A percentile compares a stretch with the other conserved stretches of the same genome.
Evolutionary conservation across 2,797 vertebrate genomes (phyloP).

Genomic region (Danio kyathit): DNA sequence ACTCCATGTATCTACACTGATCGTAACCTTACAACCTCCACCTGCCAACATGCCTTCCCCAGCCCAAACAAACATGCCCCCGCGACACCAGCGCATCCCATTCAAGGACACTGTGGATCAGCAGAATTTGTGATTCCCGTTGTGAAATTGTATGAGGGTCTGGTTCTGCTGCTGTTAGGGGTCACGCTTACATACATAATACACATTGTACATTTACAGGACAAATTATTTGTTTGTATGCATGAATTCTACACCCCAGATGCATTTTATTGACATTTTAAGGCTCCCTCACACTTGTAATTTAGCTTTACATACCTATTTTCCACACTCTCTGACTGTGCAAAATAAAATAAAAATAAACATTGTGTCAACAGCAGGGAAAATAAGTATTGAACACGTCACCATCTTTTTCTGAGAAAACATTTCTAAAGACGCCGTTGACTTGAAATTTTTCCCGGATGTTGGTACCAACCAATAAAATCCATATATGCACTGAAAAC

Average conservation of each 20-base stretch:
- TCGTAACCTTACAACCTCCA: constrained; percentile 33
- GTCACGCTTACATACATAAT: background rate
- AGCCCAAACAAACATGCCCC: constrained; percentile 38
- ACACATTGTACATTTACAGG: background rate
- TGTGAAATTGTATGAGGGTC: constrained; percentile 5
- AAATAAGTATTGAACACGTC: no score
- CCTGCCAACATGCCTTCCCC: constrained; percentile 8
- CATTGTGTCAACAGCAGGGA: no score
- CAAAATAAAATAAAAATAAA: background rate
- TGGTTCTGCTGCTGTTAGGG: background rate
- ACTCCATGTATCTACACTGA: constrained; percentile 37
- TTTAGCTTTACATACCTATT: background rate
- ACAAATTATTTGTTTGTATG: background rate
- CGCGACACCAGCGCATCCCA: background rate
- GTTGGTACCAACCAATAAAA: no score
- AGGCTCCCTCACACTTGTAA: background rate
- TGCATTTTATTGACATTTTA: background rate
- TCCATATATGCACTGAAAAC: no score
- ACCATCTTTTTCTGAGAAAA: no score
- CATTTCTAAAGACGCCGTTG: no score
- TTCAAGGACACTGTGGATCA: constrained; percentile 24
- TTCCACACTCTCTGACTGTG: constrained; percentile 4
- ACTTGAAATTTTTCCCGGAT: no score
- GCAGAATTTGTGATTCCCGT: background rate
- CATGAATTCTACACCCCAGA: background rate